Conservation (phyloP, 1,140 invertebrate genomes). For the Drosophila sucinea region DNA sequence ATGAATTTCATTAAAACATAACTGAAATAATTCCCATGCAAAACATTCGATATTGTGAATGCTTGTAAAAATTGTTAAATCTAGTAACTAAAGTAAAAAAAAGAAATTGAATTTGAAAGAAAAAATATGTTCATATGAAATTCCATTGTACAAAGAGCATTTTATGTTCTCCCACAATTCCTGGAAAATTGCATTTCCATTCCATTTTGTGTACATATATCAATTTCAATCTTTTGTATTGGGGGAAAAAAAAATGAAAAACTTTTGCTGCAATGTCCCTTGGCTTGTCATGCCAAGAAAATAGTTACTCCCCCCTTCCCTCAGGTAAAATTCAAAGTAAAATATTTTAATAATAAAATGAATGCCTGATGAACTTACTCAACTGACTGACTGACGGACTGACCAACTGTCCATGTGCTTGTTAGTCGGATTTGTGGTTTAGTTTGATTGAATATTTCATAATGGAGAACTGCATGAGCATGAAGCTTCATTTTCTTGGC, state of each 20-base stretch:
- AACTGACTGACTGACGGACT: neutral
- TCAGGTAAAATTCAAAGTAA: conserved; percentile 51
- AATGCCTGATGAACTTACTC: conserved; percentile 34
- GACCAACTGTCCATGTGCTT: conserved; percentile 38
- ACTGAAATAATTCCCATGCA: no score
- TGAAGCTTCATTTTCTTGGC: conserved; percentile 18
- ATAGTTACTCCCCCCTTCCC: conserved; percentile 21
- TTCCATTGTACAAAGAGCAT: neutral
- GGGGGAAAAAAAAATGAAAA: conserved; percentile 7
- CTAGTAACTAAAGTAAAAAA: no score
- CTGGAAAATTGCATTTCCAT: conserved; percentile 1
- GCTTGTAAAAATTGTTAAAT: no score
- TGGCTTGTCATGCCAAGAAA: conserved; percentile 15
- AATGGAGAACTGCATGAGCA: conserved; percentile 18
- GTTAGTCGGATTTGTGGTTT: conserved; percentile 52
- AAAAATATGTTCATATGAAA: neutral
- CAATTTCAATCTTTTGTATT: conserved; percentile 10
- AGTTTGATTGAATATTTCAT: conserved; percentile 70
- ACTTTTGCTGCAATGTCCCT: conserved; percentile 5
- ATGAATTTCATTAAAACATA: no score
- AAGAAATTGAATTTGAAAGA: no score
- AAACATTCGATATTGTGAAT: no score
- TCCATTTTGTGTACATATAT: neutral
- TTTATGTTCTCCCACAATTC: neutral
- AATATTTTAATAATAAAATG: conserved; percentile 69